Base-by-base conservation (phyloP, 2,797 vertebrate genomes). In the Takifugu ocellatus region DNA sequence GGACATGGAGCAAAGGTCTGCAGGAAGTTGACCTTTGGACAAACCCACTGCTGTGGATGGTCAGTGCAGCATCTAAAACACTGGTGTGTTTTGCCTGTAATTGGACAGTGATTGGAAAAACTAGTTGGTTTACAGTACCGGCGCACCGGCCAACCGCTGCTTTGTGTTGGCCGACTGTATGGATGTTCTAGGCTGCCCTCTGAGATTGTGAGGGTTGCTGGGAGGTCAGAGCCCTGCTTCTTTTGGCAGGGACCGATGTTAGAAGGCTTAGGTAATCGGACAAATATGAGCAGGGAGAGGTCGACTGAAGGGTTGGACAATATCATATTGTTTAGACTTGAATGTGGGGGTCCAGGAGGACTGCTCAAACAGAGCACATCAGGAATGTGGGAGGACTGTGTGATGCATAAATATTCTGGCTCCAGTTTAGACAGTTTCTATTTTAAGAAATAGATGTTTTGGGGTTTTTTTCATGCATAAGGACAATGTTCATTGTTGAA, bases 241-340 rank as follows among this genome's bases (percentile, higher is more conserved):
- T 77, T 68, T 87, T 86, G 75, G 69, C 75, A 67, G 65, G 17
- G 42, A 50, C 54, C 15, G 29, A 24, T 0, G 45, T 68, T 66
- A 1, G 31, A 56, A 68, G 46, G 53, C 42, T 84, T 78, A 71
- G 57, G 71, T 83, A 75, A 86, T 77, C 57, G 59, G 54, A 1
- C 44, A 73, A 73, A 59, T 61, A 79, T 75, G 72, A 82, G 72
- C 64, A 21, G 16, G 47, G 61, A 74, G 59, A 61, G 39, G 56
- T 69, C 59, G 55, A 64, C 2, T 39, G 53, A 59, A 25, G 63
- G 51, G 47, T 58, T 66, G 48, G 54, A 66, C 52, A 66, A 49
- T 63, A 69, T 79, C 63, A 75, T 65, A 72, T 68, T 86, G 81
- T 88, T 87, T 77, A 75, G 74, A 75, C 62, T 84, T 68, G 51